These are phyloP conservation scores for Suricata suricatta DNA, from an alignment of 2,113 vertebrate species.

Conservation along the genomic window DNA sequence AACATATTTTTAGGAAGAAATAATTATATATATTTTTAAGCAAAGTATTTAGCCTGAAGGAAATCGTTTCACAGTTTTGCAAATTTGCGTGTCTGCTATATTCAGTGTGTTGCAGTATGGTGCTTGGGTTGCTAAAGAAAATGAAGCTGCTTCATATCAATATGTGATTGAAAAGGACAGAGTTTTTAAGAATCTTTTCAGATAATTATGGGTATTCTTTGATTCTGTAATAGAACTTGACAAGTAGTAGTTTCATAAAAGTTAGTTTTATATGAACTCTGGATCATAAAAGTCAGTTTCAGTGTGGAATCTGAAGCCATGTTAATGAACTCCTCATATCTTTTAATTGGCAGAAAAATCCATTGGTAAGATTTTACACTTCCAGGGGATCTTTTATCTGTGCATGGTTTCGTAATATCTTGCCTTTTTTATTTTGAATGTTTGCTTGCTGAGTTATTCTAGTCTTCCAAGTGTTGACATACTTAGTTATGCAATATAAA, in stretches of 20 bases:
- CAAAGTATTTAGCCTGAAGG: not conserved
- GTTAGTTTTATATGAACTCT: not conserved
- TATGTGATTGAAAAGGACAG: not conserved
- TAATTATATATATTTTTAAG: not conserved
- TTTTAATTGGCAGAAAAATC: not conserved
- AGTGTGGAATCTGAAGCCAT: not conserved
- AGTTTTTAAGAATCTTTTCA: not conserved
- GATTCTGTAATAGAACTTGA: not conserved
- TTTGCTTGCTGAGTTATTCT: not conserved
- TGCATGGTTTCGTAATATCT: not conserved
- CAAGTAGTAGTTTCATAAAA: not conserved
- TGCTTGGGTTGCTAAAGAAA: not conserved
- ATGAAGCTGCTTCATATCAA: not conserved
- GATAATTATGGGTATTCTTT: not conserved
- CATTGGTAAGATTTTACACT: not conserved
- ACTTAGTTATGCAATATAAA: not conserved
- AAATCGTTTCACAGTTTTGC: not conserved
- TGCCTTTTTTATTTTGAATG: not conserved
- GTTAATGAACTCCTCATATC: not conserved
- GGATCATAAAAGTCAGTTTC: not conserved
- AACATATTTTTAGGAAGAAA: not conserved
- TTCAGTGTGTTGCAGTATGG: not conserved
- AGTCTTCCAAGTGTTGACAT: not conserved
- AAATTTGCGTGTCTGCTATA: not conserved
- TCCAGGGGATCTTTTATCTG: not conserved